Conservation (phyloP, 2,113 vertebrate genomes). For the Sitta europaea region DNA sequence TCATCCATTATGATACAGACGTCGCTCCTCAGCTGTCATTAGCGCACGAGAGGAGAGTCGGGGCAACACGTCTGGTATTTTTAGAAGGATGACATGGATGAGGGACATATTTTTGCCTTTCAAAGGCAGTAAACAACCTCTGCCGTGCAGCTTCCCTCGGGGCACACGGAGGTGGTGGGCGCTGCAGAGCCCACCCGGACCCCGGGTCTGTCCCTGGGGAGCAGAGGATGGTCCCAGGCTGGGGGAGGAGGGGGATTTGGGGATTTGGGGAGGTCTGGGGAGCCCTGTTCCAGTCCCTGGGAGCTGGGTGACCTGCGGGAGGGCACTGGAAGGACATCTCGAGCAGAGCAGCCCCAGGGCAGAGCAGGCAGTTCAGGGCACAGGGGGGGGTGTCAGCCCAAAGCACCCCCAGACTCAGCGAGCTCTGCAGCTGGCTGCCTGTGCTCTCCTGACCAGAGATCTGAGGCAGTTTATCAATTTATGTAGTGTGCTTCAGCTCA, state of each 20-base stretch:
- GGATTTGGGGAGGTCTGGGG: neutral
- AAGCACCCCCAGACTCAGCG: neutral
- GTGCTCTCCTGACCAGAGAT: neutral
- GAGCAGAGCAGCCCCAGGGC: neutral
- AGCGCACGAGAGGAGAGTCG: neutral
- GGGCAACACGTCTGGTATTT: neutral
- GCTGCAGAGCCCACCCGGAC: neutral
- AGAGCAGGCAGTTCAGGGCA: rapidly evolving
- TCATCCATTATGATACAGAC: neutral
- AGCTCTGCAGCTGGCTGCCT: neutral
- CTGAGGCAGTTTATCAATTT: constrained; percentile 6
- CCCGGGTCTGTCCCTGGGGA: rapidly evolving
- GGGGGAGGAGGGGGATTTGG: rapidly evolving
- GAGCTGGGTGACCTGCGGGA: neutral
- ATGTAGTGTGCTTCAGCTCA: constrained; percentile 13
- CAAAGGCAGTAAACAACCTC: neutral
- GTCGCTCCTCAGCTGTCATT: constrained; percentile 19
- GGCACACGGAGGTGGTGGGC: rapidly evolving
- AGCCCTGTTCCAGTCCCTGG: neutral
- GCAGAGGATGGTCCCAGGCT: rapidly evolving
- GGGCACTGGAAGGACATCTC: rapidly evolving
- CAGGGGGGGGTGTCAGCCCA: neutral
- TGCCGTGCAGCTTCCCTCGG: rapidly evolving
- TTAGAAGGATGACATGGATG: neutral
- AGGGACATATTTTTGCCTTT: neutral